Evolutionary conservation across 30 jellyfish, hydroid and myxozoan genomes (phyloP).

Genomic region (Rhopilema esculentum): DNA sequence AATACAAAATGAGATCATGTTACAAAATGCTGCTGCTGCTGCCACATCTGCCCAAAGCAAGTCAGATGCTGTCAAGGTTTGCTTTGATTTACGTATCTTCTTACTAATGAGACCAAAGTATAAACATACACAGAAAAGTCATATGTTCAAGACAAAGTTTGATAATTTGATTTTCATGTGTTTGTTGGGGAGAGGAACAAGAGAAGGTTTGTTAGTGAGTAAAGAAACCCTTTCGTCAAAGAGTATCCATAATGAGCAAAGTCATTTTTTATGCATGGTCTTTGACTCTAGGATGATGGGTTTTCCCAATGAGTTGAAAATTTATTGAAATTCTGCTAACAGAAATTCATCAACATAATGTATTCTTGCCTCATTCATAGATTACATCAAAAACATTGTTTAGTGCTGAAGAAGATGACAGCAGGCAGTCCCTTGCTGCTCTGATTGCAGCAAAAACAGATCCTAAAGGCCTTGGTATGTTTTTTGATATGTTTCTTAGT

Average conservation of each 20-base stretch:
- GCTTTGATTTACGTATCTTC: not conserved
- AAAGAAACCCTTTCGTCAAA: too few species aligned
- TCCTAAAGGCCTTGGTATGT: conserved; percentile 39
- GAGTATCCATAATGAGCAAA: too few species aligned
- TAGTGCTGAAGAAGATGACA: conserved; percentile 67
- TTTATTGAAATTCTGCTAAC: too few species aligned
- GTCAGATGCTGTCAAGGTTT: conserved; percentile 51
- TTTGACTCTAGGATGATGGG: too few species aligned
- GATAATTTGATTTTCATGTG: too few species aligned
- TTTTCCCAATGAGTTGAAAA: too few species aligned
- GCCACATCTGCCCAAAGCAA: conserved; percentile 8
- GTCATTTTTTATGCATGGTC: too few species aligned
- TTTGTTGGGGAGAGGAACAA: too few species aligned
- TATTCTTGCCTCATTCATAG: not conserved
- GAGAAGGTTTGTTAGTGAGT: too few species aligned
- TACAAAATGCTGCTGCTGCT: not conserved
- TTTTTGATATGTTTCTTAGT: not conserved
- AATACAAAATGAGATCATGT: conserved; percentile 59
- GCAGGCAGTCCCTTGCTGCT: conserved; percentile 55
- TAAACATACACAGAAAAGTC: not conserved
- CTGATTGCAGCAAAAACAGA: conserved; percentile 54
- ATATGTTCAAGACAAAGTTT: too few species aligned
- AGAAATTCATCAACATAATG: not conserved
- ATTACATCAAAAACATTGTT: conserved; percentile 51
- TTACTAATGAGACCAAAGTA: not conserved